Evolutionary conservation across 2,113 vertebrate species (phyloP), one percentile per base, ranked within the genome.

Genomic region (Aspiorhynchus laticeps): DNA sequence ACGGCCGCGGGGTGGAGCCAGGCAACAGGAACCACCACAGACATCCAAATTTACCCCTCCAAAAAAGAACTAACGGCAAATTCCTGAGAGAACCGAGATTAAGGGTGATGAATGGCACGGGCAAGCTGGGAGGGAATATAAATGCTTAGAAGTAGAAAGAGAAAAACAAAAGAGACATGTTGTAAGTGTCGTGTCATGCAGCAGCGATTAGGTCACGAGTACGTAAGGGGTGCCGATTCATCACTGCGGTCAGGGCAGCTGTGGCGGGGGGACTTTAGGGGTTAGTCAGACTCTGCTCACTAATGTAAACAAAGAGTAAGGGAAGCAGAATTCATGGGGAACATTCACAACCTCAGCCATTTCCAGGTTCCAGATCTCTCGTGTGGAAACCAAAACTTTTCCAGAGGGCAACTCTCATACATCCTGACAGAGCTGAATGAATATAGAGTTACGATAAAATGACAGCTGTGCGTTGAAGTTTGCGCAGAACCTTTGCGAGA

Each of bases 1-100:
- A 92, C 90, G 67, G 87, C 89, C 83, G 88, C 89, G 93, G 94
- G 93, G 93, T 93, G 93, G 89, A 91, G 90, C 63, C 21, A 73
- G 92, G 91, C 81, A 85, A 88, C 88, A 89, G 91, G 90, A 93
- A 91, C 89, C 63, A 90, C 92, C 82, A 89, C 87, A 89, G 88
- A 92, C 90, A 91, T 88, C 82, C 77, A 88, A 89, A 85, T 86
- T 89, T 86, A 86, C 65, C 43, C 63, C 43, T 53, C 41, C 33
- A 85, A 90, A 86, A 43, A 48, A 63, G 24, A 24, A 69, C 91
- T 90, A 91, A 88, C 28, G 79, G 74, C 53, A 77, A 86, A 90
- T 80, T 90, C 88, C 86, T 84, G 14, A 1, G 61, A 81, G 75
- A 84, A 11, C n/a, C 21, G 31, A 51, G 51, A 79, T 87, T 85